Conservation (phyloP, 1,140 invertebrate species). For the Sycophila sp. region DNA sequence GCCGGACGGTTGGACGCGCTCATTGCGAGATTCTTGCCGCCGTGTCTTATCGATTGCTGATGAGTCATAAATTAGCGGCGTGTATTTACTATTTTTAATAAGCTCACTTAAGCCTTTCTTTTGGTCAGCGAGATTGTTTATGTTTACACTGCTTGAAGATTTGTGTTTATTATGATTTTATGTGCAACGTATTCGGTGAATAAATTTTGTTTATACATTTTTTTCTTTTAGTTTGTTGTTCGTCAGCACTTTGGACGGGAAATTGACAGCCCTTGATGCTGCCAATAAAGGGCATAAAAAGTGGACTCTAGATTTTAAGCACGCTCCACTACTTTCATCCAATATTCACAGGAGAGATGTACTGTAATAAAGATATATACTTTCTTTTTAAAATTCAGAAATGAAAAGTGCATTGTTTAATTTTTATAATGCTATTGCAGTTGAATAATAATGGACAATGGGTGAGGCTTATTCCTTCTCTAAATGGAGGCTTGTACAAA, state of each 20-base stretch:
- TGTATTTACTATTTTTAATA: neutral
- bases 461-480: slow-evolving; percentile 88
- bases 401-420: neutral
- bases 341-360: slow-evolving; percentile 87
- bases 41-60: neutral
- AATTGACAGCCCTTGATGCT: slow-evolving; percentile 80
- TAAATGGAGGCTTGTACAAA: slow-evolving; percentile 89
- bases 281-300: slow-evolving; percentile 73
- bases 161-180: too few species aligned
- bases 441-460: slow-evolving; percentile 86
- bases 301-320: slow-evolving; percentile 81
- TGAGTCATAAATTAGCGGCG: neutral
- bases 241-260: slow-evolving; percentile 89
- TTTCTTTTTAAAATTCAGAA: too few species aligned
- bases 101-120: too few species aligned
- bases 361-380: slow-evolving; percentile 44
- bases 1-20: too few species aligned
- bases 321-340: slow-evolving; percentile 81
- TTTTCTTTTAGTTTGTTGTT: slow-evolving; percentile 75
- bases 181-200: too few species aligned
- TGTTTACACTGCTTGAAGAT: too few species aligned
- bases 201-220: neutral
- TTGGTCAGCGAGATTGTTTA: too few species aligned
- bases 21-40: too few species aligned
- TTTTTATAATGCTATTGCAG: slow-evolving; percentile 61